These are phyloP conservation scores for Cylas formicarius DNA, from an alignment of 1,140 invertebrate genomes.

Conservation along the genomic window DNA sequence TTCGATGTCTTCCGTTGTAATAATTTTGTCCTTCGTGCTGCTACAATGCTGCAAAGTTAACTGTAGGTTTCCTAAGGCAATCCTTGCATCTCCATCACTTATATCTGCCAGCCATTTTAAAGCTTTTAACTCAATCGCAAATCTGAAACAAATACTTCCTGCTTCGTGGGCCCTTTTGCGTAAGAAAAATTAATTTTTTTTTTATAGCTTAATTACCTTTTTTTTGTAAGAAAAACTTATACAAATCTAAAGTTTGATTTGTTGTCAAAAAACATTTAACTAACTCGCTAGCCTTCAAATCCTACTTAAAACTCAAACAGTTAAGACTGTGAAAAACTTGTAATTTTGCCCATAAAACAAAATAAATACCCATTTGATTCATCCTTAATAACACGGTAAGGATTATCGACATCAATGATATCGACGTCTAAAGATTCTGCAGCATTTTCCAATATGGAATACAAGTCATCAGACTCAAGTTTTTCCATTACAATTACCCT, in stretches of 20 bases:
- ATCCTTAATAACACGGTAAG: constrained; percentile 13
- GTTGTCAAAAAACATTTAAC: no score
- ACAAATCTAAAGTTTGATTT: not conserved
- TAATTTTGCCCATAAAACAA: no score
- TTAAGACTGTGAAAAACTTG: no score
- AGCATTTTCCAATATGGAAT: constrained; percentile 57
- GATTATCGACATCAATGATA: constrained; percentile 28
- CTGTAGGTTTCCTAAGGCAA: constrained; percentile 69
- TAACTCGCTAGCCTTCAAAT: no score
- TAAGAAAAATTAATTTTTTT: not conserved
- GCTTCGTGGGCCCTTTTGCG: no score
- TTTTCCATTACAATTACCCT: constrained; percentile 71
- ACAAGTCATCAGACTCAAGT: constrained; percentile 51
- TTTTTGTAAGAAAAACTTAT: not conserved
- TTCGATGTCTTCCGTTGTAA: constrained; percentile 57
- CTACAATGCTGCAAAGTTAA: constrained; percentile 55
- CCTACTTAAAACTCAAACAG: no score
- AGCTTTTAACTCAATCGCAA: constrained; percentile 54
- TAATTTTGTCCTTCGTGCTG: constrained; percentile 33
- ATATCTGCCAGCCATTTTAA: constrained; percentile 64
- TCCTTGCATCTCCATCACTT: constrained; percentile 74
- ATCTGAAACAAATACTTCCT: constrained; percentile 25
- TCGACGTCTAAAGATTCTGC: constrained; percentile 41
- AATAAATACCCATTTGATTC: no score
- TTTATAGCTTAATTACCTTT: not conserved